Percentiles rank a stretch among this genome's conserved stretches.
Conservation (phyloP, 2,797 vertebrate genomes). For the Phoebastria nigripes region DNA sequence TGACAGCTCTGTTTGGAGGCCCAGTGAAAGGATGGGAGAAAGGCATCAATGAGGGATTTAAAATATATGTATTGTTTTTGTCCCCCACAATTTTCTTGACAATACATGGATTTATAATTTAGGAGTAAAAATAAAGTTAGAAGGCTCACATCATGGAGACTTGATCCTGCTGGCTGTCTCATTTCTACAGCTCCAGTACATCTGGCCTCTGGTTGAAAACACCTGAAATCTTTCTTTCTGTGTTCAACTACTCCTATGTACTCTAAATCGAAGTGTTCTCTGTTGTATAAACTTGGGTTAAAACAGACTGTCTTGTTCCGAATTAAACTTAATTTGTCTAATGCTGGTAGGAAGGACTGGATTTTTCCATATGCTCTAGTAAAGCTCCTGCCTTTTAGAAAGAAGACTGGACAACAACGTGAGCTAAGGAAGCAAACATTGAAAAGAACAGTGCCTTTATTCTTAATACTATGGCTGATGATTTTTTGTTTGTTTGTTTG, state of each 20-base stretch:
- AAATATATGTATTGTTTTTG: slow-evolving; percentile 31
- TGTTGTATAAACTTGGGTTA: slow-evolving; percentile 61
- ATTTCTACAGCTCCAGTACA: slow-evolving; percentile 49
- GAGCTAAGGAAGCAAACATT: slow-evolving; percentile 64
- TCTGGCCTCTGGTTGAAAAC: slow-evolving; percentile 65
- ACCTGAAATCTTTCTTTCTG: slow-evolving; percentile 61
- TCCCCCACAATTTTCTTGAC: slow-evolving; percentile 47
- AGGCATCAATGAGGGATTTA: slow-evolving; percentile 61
- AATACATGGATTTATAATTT: slow-evolving; percentile 58
- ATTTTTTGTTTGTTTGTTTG: slow-evolving; percentile 69
- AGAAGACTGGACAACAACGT: slow-evolving; percentile 62
- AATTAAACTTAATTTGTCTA: slow-evolving; percentile 58
- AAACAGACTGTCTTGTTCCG: slow-evolving; percentile 50
- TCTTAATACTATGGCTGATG: slow-evolving; percentile 62
- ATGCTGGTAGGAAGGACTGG: slow-evolving; percentile 66
- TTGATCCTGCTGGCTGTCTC: slow-evolving; percentile 61
- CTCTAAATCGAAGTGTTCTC: slow-evolving; percentile 52
- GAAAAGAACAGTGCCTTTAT: slow-evolving; percentile 66
- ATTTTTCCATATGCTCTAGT: slow-evolving; percentile 54
- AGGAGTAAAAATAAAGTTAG: slow-evolving; percentile 55
- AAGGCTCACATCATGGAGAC: slow-evolving; percentile 26
- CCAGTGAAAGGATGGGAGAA: slow-evolving; percentile 65
- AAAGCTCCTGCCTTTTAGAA: slow-evolving; percentile 65
- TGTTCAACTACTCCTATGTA: slow-evolving; percentile 52
- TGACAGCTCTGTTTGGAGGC: slow-evolving; percentile 64